Base-by-base conservation (phyloP, 2,888 invertebrate species). In the Thera britannica region DNA sequence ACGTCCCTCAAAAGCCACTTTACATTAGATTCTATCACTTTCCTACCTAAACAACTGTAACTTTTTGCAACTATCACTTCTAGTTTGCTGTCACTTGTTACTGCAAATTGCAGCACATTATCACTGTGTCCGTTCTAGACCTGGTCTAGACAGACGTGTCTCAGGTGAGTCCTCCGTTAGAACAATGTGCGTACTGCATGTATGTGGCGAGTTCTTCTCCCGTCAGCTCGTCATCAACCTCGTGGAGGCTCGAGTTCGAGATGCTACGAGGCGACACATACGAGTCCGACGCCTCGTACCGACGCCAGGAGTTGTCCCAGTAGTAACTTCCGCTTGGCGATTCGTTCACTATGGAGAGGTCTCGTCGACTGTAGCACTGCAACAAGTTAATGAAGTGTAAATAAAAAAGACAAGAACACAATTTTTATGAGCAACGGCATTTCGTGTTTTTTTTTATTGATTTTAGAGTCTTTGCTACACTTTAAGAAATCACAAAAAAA, bases 241-340 rank as follows among this genome's bases (percentile, higher is more conserved):
- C 96, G 63, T 96, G 95, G n/a, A 97, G 92, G 79, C 96, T 96
- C 67, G 96, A 96, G 88, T 97, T 96, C 83, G 96, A 96, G 78
- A 97, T 96, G 69, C 95, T 94, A 49, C 94, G 92, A 56, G 93
- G 91, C 35, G 94, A 94, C 58, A 90, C 94, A 73, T 88, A 85
- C 60, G 94, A 90, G 79, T 90, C 91, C 0, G 92, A 90, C 34
- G 80, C 82, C 44, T 90, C 87, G 80, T 79, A 84, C 2, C 85
- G 83, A 2, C 87, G 78, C 82, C 88, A 89, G 44, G 85, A 83
- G 62, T 87, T 84, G 36, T 83, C 84, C 85, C 92, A 92, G 64
- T 88, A 89, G 55, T 85, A 87, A 70, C 84, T 86, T 51, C 89
- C 89, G 70, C 83, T 85, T 1, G 90, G 90, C n/a, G 85, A 85